Conservation (phyloP, 2,888 invertebrate species). For the Ommatoiulus sabulosus region DNA sequence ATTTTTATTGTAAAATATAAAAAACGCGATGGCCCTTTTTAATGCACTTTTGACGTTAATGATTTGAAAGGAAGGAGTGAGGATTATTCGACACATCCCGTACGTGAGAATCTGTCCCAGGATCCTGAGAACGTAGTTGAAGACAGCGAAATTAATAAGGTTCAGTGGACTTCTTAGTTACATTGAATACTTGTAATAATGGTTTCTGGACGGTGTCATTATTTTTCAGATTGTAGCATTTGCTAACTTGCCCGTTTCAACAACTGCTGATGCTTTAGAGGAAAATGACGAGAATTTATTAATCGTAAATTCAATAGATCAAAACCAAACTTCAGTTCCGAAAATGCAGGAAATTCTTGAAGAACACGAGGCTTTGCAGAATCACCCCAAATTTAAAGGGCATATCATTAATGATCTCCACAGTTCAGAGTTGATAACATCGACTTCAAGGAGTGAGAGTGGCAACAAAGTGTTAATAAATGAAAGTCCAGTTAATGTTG, state of each 20-base stretch:
- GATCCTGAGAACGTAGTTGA: neutral
- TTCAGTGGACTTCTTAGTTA: neutral
- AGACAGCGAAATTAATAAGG: conserved; percentile 30
- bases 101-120: neutral
- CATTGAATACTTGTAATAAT: neutral
- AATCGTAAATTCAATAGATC: neutral
- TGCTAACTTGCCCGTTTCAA: neutral
- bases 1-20: neutral
- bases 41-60: neutral
- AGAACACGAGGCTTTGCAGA: neutral
- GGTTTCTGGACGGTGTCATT: neutral
- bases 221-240: conserved; percentile 2
- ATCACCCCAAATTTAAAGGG: neutral
- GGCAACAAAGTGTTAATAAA: neutral
- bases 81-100: conserved; percentile 2
- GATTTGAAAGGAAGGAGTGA: neutral
- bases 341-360: neutral
- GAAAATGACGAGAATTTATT: neutral
- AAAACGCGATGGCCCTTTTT: neutral
- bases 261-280: neutral
- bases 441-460: neutral
- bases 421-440: neutral
- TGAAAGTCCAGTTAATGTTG: neutral
- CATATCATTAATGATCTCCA: neutral
- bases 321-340: neutral